phyloP scores from a whole-genome alignment of 2,888 invertebrate species.

The Cyrtodaria siliqua region DNA sequence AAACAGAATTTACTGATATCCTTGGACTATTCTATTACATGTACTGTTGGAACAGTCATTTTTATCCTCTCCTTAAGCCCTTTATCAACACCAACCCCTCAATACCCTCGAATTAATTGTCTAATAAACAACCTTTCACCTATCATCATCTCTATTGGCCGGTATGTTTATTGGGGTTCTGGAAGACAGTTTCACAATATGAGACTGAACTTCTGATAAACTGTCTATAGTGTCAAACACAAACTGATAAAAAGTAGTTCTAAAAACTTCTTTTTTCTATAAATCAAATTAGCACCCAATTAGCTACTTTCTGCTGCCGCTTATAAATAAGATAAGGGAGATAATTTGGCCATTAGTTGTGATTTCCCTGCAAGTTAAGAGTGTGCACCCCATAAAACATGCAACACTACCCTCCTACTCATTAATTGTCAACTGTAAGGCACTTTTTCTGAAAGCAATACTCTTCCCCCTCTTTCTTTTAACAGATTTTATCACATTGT shows the following conservation, averaged over 20 bases:
- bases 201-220: slow-evolving; percentile 31
- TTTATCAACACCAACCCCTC: no score
- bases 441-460: no score
- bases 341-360: slow-evolving; percentile 20
- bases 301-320: slow-evolving; percentile 19
- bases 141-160: no score
- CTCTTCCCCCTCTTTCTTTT: no score
- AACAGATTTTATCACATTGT: no score
- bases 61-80: no score
- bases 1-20: no score
- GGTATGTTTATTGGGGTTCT: neutral
- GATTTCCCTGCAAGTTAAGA: neutral
- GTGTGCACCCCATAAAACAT: neutral
- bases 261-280: slow-evolving; percentile 37
- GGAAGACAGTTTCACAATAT: neutral
- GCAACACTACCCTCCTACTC: neutral
- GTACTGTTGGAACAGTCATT: no score
- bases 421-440: no score
- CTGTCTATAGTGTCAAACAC: slow-evolving; percentile 24
- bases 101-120: no score
- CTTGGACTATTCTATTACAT: no score
- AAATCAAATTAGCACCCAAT: slow-evolving; percentile 50
- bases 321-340: slow-evolving; percentile 20
- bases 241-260: slow-evolving; percentile 16
- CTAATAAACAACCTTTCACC: no score